phyloP scores from a whole-genome alignment of 2,113 vertebrate species.

The Rhynchopsitta pachyrhyncha region DNA sequence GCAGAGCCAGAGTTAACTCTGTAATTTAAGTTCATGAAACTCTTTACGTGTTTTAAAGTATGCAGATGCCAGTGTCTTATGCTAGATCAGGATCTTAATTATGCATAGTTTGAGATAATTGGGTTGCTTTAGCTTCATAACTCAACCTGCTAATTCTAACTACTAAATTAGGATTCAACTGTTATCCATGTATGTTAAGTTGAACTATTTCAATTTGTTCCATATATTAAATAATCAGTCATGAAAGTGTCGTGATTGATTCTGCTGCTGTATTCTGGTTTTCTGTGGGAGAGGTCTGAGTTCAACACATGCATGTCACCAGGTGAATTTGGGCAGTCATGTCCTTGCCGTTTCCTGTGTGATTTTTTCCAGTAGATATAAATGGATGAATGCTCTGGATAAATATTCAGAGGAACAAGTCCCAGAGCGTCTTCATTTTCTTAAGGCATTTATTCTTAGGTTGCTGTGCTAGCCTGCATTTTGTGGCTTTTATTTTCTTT shows the following conservation, averaged over 20 bases:
- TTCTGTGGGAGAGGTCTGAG: not conserved
- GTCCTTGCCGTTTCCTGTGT: not conserved
- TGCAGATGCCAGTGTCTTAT: conserved; percentile 19
- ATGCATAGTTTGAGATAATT: conserved; percentile 22
- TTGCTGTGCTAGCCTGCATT: not conserved
- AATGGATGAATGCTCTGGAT: not conserved
- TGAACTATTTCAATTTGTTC: conserved; percentile 17
- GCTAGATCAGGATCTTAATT: conserved; percentile 50
- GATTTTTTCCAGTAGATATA: not conserved
- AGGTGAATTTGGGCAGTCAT: not conserved
- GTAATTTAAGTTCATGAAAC: not conserved
- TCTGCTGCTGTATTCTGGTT: not conserved
- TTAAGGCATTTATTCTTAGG: not conserved
- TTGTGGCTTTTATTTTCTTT: conserved; percentile 5
- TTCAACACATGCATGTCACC: not conserved
- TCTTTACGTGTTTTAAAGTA: not conserved
- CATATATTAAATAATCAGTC: not conserved
- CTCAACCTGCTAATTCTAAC: conserved; percentile 29
- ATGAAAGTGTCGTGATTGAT: not conserved
- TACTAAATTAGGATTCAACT: conserved; percentile 19
- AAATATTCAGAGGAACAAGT: not conserved
- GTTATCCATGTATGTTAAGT: not conserved
- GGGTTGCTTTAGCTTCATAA: not conserved
- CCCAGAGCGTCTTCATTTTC: not conserved
- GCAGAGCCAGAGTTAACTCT: not conserved